Base-by-base conservation (phyloP, 2,113 vertebrate genomes). In the Lasiurus borealis region DNA sequence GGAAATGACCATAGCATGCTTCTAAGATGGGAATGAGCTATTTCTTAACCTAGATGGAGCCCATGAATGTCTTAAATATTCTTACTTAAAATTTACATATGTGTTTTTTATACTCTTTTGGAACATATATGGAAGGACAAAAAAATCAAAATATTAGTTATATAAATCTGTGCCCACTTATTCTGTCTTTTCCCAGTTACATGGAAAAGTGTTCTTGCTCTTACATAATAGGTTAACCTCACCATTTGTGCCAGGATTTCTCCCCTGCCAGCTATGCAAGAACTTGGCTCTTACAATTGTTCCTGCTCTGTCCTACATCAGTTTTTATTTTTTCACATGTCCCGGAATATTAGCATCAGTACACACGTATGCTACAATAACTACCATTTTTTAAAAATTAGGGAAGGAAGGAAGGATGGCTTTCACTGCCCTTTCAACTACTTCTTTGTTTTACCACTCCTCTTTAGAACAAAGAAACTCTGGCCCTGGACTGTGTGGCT, bases 291-390 rank as follows among this genome's bases (percentile, higher is more conserved):
- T 59, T 68, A 21, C 44, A 14, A 85, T 36, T 78, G 23, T 78
- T 86, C 29, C 50, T 92, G 36, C 77, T 86, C 73, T 92, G 82
- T 85, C 34, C 62, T 92, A 69, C 54, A 83, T 50, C 31, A 85
- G 52, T 36, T 69, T 68, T 31, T n/a, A 31, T 68, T 77, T 44
- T 48, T 46, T 34, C 82, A 78, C 14, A 25, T 48, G 62, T 85
- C 36, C 59, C 86, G 34, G 27, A 85, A 5, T 36, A 80, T 71
- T 36, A 48, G 31, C 29, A 59, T 71, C 36, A 86, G 21, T 57
- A 54, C 16, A 69, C 36, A 34, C 62, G 23, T 29, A 81, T 40
- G n/a, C 36, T 52, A 23, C 16, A 86, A 71, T 6, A 93, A 81
- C 50, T 72, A 68, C 40, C 14, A 21, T 34, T 36, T 50, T 52